Evolutionary conservation across 1,140 invertebrate genomes (phyloP), one percentile per base, ranked within the genome.

Genomic region (Marisa cornuarietis): DNA sequence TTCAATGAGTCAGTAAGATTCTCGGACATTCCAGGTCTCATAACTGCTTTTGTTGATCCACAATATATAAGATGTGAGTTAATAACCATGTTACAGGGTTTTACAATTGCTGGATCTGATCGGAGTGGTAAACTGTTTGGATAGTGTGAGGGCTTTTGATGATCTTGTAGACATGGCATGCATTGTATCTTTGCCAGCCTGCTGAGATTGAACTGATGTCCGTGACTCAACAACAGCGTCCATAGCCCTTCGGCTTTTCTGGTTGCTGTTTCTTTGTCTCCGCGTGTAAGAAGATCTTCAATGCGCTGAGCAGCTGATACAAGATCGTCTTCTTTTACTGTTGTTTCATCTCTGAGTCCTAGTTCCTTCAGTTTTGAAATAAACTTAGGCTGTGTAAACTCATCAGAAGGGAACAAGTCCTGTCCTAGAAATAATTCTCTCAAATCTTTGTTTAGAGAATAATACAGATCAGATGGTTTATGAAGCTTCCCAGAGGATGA

Each of bases 331-430:
- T 49, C 68, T 61, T 22, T 71, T 13, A 83, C 66, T 18, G 78
- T 79, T 2, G 69, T 66, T 24, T 58, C 80, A 58, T 6, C 54
- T 69, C 73, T 61, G 13, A 81, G 79, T 65, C 79, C 78, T 26
- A 79, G 26, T 65, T 68, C 63, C 73, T 61, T 66, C 62, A 80
- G 58, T 26, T 49, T 74, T 20, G n/a, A 42, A 54, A 76, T 51
- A n/a, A 68, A 68, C 14, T 80, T 52, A 65, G 66, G 51, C 52
- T 61, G 20, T 20, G 42, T n/a, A 68, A 78, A 69, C 18, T 79
- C 68, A 9, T 71, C 73, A 62, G 18, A 68, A 61, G 83, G 83
- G 52, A 83, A 83, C 71, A 26, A 62, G 54, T 79, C 73, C 58
- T 83, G 66, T 78, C 54, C 76, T 51, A 76, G 51, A 62, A 83